A percentile compares a stretch with the other conserved stretches of the same genome.
Conservation (phyloP, 2,113 vertebrate genomes). For the Pandion haliaetus region DNA sequence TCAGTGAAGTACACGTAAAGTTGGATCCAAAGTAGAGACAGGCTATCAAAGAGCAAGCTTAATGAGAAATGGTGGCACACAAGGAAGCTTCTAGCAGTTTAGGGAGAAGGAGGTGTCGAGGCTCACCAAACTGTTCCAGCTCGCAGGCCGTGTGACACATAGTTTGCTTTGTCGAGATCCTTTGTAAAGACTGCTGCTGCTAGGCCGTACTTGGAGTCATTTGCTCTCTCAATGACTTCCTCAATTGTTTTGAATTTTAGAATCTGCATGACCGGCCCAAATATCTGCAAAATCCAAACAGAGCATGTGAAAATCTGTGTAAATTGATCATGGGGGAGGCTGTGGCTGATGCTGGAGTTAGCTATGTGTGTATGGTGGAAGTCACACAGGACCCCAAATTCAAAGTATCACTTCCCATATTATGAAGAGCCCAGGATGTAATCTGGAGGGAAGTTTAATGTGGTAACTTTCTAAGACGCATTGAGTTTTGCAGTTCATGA, state of each 20-base stretch:
- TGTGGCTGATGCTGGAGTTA: neutral
- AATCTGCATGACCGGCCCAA: conserved; percentile 98
- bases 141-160: conserved; percentile 84
- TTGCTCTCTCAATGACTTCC: conserved; percentile 90
- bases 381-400: neutral
- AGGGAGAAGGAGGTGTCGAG: neutral
- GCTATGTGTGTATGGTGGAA: fast-evolving
- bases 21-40: neutral
- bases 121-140: conserved; percentile 93
- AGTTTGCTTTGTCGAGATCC: conserved; percentile 90
- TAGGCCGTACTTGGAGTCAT: conserved; percentile 87
- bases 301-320: neutral
- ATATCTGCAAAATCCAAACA: conserved; percentile 80
- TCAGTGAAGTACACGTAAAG: fast-evolving
- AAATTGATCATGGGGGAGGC: neutral
- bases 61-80: fast-evolving
- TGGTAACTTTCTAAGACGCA: neutral
- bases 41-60: neutral
- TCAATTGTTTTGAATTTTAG: conserved; percentile 91
- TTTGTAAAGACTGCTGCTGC: conserved; percentile 92
- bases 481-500: fast-evolving
- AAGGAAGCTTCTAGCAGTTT: neutral
- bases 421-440: neutral
- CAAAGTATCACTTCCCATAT: neutral
- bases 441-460: neutral